Conservation (phyloP, 1,140 invertebrate genomes). For the Laupala kohalensis region DNA sequence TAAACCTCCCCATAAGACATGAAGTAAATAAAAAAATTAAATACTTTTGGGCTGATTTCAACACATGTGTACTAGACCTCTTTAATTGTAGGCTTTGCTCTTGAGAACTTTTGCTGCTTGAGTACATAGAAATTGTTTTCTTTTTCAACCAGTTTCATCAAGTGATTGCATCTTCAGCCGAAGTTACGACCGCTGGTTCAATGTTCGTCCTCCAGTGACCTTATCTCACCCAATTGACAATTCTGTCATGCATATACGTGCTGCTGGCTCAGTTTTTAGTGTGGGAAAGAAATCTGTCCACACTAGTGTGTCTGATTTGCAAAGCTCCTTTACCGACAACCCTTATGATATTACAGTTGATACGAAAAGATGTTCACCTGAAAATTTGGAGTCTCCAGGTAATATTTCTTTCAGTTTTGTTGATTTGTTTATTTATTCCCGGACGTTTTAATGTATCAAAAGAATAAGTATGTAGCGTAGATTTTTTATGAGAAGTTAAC, state of each 20-base stretch:
- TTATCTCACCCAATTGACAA: slow-evolving; percentile 25
- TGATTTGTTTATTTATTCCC: no score
- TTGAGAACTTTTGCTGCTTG: no score
- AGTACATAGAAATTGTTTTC: no score
- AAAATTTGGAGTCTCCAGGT: background rate
- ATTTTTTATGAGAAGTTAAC: no score
- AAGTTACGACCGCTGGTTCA: slow-evolving; percentile 11
- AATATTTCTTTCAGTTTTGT: background rate
- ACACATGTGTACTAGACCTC: no score
- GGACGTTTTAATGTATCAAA: no score
- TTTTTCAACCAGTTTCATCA: slow-evolving; percentile 8
- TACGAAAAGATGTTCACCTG: background rate
- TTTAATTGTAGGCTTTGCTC: no score
- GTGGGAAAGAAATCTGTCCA: slow-evolving; percentile 24
- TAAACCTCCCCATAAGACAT: no score
- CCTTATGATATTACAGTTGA: background rate
- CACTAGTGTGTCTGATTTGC: slow-evolving; percentile 12
- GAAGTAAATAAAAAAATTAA: no score
- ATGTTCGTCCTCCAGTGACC: slow-evolving; percentile 11
- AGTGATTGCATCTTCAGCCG: slow-evolving; percentile 15
- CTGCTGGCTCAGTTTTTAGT: slow-evolving; percentile 30
- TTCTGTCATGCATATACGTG: slow-evolving; percentile 32
- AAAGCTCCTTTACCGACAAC: background rate
- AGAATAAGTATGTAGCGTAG: no score
- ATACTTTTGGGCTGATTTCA: no score